Evolutionary conservation across 2,113 vertebrate genomes (phyloP), one percentile per base, ranked within the genome.

Genomic region (Dascyllus trimaculatus): DNA sequence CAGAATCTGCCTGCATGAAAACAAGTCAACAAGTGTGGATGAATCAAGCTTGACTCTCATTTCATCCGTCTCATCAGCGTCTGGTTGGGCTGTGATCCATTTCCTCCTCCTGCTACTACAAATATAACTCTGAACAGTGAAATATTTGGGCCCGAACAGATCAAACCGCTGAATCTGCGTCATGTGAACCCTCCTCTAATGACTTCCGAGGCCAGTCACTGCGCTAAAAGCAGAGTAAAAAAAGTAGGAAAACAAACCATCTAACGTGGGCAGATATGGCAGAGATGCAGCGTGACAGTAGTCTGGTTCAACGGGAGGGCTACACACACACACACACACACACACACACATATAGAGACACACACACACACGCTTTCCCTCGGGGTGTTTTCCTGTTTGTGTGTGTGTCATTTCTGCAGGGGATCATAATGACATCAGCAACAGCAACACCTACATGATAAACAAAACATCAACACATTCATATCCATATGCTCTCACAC

Each of bases 381-480:
- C 51, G 40, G 70, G 49, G 71, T 78, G 76, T 69, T 69, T 74
- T 78, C 48, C 38, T 81, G 79, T 74, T 59, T 77, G 75, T 80
- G 79, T 80, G 32, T 35, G 32, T 71, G 84, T 82, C 25, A 71
- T 88, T 78, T 79, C 82, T 74, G 57, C 78, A 11, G 85, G 77
- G 80, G 62, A 81, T 76, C 67, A 22, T 87, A 82, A 88, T 90
- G 88, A 86, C 84, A 88, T 87, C 88, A 86, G 68, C 71, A 82
- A 74, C 61, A 72, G 15, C 58, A 60, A 82, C 82, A 88, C 71
- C 73, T 73, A 88, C 72, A 78, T 22, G 72, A 72, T 22, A 74
- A 72, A 82, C 85, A 89, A 87, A 77, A 78, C 84, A 89, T 78
- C 71, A 83, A 89, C 83, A 69, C 74, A 78, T 18, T 71, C 51